Evolutionary conservation across 2,113 vertebrate genomes (phyloP).

Genomic region (Paradisaea rubra): DNA sequence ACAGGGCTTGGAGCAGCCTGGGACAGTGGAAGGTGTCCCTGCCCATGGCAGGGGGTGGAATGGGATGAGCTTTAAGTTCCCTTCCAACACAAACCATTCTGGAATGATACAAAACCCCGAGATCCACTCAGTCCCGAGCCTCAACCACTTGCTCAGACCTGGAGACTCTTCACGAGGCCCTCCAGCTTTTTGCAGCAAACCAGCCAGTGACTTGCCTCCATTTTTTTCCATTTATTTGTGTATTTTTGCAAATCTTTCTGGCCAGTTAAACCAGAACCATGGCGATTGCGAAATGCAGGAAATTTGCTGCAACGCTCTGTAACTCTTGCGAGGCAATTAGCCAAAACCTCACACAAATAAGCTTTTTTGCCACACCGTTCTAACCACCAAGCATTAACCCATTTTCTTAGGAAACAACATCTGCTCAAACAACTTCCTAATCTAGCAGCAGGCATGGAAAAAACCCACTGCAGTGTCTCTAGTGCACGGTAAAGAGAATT

Average conservation of each 20-base stretch:
- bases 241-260: constrained; percentile 19
- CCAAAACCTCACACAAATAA: constrained; percentile 50
- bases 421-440: constrained; percentile 49
- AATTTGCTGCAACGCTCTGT: constrained; percentile 48
- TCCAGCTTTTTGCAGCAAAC: background rate
- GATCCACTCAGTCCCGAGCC: background rate
- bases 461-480: background rate
- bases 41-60: background rate
- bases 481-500: background rate
- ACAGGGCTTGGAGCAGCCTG: background rate
- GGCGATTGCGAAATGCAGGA: constrained; percentile 54
- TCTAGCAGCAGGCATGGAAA: background rate
- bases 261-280: constrained; percentile 42
- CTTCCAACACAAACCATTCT: background rate
- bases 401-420: constrained; percentile 47
- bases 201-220: background rate
- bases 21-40: background rate
- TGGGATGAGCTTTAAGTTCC: background rate
- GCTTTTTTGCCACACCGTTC: constrained; percentile 24
- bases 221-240: background rate
- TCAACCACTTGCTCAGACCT: background rate
- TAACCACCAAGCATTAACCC: constrained; percentile 43
- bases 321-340: constrained; percentile 34
- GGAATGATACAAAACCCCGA: accelerated
- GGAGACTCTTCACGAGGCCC: background rate